Percentiles rank a stretch among this genome's conserved stretches.
These are phyloP conservation scores for Lordiphosa fenestrarum DNA, from an alignment of 2,888 invertebrate genomes.

Conservation along the genomic window DNA sequence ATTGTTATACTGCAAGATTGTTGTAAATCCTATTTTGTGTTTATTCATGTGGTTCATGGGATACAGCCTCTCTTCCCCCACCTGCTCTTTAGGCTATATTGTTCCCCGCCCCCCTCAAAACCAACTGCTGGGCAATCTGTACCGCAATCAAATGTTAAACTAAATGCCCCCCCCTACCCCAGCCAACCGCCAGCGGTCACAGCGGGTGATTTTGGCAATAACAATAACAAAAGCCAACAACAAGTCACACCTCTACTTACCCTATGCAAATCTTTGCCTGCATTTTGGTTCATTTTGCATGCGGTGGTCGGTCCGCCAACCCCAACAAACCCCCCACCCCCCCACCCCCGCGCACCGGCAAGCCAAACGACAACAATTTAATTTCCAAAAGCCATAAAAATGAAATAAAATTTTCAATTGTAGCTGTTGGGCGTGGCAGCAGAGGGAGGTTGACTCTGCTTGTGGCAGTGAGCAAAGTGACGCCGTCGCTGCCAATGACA, in stretches of 20 bases:
- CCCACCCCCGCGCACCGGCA: not conserved
- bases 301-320: slow-evolving; percentile 18
- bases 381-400: slow-evolving; percentile 71
- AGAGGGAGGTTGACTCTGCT: slow-evolving; percentile 24
- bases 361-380: slow-evolving; percentile 61
- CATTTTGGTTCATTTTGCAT: slow-evolving; percentile 65
- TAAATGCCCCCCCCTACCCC: slow-evolving; percentile 53
- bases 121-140: slow-evolving; percentile 30
- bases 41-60: too few relatives aligned
- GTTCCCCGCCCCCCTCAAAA: not conserved
- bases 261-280: slow-evolving; percentile 30
- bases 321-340: too few relatives aligned
- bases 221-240: slow-evolving; percentile 9
- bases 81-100: not conserved
- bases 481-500: slow-evolving; percentile 66
- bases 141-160: slow-evolving; percentile 67
- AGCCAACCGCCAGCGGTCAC: slow-evolving; percentile 18
- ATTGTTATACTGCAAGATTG: too few relatives aligned
- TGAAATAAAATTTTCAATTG: slow-evolving; percentile 68
- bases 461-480: slow-evolving; percentile 55
- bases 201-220: slow-evolving; percentile 31
- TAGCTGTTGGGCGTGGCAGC: slow-evolving; percentile 43
- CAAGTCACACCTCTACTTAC: slow-evolving; percentile 6
- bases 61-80: too few relatives aligned
- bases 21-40: too few relatives aligned